phyloP scores from a whole-genome alignment of 2,113 vertebrate genomes.

The Micronycteris hirsuta region DNA sequence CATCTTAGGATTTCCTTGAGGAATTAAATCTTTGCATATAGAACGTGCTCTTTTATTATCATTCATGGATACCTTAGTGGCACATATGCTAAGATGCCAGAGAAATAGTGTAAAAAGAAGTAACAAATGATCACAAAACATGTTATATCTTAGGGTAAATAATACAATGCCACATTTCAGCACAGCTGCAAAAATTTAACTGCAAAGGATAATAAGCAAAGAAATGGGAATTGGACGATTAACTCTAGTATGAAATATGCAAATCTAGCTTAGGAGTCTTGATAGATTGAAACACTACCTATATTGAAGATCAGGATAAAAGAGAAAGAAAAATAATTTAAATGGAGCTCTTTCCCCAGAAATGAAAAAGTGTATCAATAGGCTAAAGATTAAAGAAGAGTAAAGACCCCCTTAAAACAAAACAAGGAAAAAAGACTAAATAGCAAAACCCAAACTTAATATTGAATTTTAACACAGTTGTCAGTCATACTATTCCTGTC shows the following conservation, averaged over 20 bases:
- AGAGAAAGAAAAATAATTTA: neutral
- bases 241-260: neutral
- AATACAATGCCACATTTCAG: neutral
- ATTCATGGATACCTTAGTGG: neutral
- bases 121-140: neutral
- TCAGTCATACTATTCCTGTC: neutral
- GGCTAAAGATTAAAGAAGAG: slow-evolving; percentile 21
- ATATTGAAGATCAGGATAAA: neutral
- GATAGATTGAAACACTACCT: neutral
- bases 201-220: neutral
- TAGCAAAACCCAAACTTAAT: neutral
- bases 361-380: neutral
- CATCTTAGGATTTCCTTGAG: neutral
- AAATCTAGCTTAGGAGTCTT: neutral
- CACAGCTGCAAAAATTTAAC: neutral
- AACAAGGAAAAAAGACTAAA: neutral
- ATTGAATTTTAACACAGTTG: neutral
- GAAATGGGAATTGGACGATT: neutral
- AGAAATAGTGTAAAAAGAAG: neutral
- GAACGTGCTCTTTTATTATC: neutral
- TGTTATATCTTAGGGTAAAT: neutral
- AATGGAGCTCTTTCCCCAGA: neutral
- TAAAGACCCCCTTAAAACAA: neutral
- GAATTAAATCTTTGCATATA: neutral
- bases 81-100: neutral